A percentile compares a stretch with the other conserved stretches of the same genome.
These are phyloP conservation scores for Patella pellucida DNA, from an alignment of 2,888 invertebrate species.

Conservation along the genomic window DNA sequence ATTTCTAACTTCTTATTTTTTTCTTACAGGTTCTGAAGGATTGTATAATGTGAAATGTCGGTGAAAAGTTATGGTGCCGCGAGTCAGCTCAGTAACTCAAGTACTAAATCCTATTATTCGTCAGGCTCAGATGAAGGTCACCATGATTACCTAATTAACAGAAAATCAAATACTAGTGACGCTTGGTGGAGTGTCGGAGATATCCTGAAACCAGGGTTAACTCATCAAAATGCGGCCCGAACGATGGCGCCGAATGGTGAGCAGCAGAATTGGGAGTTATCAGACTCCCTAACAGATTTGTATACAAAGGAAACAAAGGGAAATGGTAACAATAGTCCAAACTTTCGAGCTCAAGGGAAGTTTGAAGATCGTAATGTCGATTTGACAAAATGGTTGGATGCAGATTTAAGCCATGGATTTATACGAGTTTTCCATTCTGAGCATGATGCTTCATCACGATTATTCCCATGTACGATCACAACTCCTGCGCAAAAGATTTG, in stretches of 20 bases:
- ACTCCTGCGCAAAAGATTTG: constrained; percentile 69
- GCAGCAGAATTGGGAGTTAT: constrained; percentile 68
- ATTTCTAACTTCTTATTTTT: background rate
- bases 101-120: background rate
- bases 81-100: constrained; percentile 18
- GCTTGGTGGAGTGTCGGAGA: constrained; percentile 63
- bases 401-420: constrained; percentile 66
- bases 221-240: constrained; percentile 48
- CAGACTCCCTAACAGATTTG: constrained; percentile 67
- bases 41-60: constrained; percentile 21
- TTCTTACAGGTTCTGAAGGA: background rate
- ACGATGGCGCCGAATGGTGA: constrained; percentile 43
- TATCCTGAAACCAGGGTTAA: constrained; percentile 47
- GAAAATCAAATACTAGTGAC: constrained; percentile 42
- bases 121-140: background rate
- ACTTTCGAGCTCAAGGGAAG: constrained; percentile 1
- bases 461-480: constrained; percentile 68
- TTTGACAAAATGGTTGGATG: constrained; percentile 59
- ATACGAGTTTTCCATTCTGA: constrained; percentile 67
- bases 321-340: background rate
- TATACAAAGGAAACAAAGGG: constrained; percentile 53
- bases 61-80: constrained; percentile 18
- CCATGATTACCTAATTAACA: constrained; percentile 19
- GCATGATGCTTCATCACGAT: constrained; percentile 52
- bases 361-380: constrained; percentile 41